These are phyloP conservation scores for Eulithis prunata DNA, from an alignment of 2,888 invertebrate species.

Conservation along the genomic window DNA sequence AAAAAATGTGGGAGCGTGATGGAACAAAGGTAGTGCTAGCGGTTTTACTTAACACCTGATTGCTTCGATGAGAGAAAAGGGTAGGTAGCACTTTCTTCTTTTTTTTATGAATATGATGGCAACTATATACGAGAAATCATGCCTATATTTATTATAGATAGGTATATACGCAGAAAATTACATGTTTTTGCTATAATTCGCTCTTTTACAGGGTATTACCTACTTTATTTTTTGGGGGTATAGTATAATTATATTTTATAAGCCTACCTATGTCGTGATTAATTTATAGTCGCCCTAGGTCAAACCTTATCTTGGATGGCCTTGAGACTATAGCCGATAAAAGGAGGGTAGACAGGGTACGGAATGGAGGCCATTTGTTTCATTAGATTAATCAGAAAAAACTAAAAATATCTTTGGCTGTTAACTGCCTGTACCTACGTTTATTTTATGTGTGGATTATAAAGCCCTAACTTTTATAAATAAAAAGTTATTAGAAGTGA, in stretches of 20 bases:
- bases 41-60: constrained; percentile 54
- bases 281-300: constrained; percentile 40
- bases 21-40: constrained; percentile 51
- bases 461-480: not conserved
- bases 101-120: no score
- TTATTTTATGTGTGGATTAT: not conserved
- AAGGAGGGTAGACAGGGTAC: constrained; percentile 16
- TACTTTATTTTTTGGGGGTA: constrained; percentile 14
- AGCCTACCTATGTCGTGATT: constrained; percentile 20
- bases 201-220: not conserved
- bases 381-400: constrained; percentile 13
- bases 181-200: not conserved
- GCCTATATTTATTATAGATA: no score
- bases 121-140: no score
- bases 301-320: constrained; percentile 27
- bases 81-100: constrained; percentile 12
- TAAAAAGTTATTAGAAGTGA: no score
- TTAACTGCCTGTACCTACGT: not conserved
- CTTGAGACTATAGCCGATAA: constrained; percentile 27
- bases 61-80: constrained; percentile 32
- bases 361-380: constrained; percentile 15
- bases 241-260: not conserved
- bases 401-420: no score
- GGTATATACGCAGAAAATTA: no score
- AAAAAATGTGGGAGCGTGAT: constrained; percentile 47